Evolutionary conservation across 2,797 vertebrate genomes (phyloP).

Genomic region (Xiphophorus birchmanni): DNA sequence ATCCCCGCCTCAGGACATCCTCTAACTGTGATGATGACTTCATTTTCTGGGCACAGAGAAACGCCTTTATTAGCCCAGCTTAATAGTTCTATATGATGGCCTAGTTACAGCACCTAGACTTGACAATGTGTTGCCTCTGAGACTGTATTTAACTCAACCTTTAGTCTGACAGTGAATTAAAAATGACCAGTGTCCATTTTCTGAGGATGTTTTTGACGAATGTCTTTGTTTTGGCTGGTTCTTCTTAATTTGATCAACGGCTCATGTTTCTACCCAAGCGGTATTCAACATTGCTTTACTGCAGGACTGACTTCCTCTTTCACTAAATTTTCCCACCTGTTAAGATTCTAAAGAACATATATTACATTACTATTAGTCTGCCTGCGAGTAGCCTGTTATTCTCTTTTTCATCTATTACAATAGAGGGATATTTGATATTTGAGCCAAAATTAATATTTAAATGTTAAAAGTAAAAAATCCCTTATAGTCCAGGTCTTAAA

Average conservation of each 20-base stretch:
- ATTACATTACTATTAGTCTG: constrained; percentile 29
- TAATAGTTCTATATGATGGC: constrained; percentile 65
- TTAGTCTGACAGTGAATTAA: constrained; percentile 39
- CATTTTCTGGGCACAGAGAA: constrained; percentile 63
- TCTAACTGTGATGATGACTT: constrained; percentile 69
- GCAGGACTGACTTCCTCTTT: constrained; percentile 27
- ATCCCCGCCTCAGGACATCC: constrained; percentile 54
- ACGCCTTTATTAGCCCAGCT: constrained; percentile 66
- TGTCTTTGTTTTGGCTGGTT: not conserved
- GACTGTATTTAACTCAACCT: constrained; percentile 50
- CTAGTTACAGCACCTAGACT: constrained; percentile 52
- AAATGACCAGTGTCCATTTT: not conserved
- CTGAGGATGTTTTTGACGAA: not conserved
- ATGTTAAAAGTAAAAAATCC: not conserved
- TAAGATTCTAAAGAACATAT: constrained; percentile 8
- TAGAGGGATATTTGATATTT: not conserved
- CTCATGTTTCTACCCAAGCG: not conserved
- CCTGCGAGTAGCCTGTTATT: not conserved
- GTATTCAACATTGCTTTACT: not conserved
- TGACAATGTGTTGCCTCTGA: constrained; percentile 30
- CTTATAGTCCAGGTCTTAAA: not conserved
- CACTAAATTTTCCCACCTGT: not conserved
- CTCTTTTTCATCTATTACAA: not conserved
- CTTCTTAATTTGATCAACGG: not conserved
- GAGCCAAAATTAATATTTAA: not conserved